Base-by-base conservation (phyloP, 2,113 vertebrate genomes). In the Albula goreensis region DNA sequence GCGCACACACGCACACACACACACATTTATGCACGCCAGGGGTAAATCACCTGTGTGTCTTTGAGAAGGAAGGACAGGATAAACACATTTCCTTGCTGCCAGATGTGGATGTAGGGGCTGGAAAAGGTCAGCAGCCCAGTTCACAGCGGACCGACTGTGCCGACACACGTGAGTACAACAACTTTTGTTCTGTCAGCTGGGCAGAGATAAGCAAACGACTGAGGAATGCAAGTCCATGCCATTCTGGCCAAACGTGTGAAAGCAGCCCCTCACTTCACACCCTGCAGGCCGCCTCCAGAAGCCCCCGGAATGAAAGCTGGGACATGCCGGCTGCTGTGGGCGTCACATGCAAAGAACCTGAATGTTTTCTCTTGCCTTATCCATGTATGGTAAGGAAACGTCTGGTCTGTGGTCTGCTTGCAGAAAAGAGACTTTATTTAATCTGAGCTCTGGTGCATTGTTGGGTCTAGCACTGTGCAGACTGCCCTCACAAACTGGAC, bases 1-100 rank as follows among this genome's bases (percentile, higher is more conserved):
- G 17, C 56, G 17, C 56, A 6, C 52, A 53, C 52, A 60, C 56
- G 2, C 56, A 63, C 56, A 74, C 60, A 25, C 83, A 74, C 83
- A 25, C 17, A 52, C 66, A 52, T 50, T 52, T 57, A 60, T 66
- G 60, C 60, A 22, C 7, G 60, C 60, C 60, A 56, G 52, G 11
- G n/a, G 50, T 50, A n/a, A 22, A 86, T 88, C 83, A 53, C 25
- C 15, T 52, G 50, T 50, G 48, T 81, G 17, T 86, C 77, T 82
- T 41, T 84, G 60, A 66, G 19, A 19, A 66, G 17, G 15, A 66
- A 66, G 60, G 17, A 22, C 22, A 19, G 17, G 22, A 7, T 22
- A 15, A 15, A 19, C 17, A 22, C 3, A 19, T 19, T 9, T 22
- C 2, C 22, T 66, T 66, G 60, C 60, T 22, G 60, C 60, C 60